Evolutionary conservation across 2,888 invertebrate species (phyloP).

Genomic region (Calephelis perditalis): DNA sequence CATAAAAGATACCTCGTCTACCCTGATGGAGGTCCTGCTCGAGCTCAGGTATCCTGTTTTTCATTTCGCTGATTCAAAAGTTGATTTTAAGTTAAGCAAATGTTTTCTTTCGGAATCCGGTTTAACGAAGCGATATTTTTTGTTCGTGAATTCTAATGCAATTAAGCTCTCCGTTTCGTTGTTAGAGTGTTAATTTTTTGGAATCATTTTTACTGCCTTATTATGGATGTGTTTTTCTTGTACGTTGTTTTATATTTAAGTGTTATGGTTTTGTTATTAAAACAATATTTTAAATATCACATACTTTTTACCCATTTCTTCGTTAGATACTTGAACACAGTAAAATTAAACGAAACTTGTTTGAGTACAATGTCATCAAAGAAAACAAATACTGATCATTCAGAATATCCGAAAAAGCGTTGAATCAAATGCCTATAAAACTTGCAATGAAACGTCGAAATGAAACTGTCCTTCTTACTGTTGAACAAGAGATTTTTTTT

Average conservation of each 20-base stretch:
- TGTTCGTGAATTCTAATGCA: slow-evolving; percentile 70
- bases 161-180: slow-evolving; percentile 50
- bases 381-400: no score
- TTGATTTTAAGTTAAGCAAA: slow-evolving; percentile 64
- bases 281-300: no score
- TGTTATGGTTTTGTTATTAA: not conserved
- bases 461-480: no score
- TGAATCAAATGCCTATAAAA: no score
- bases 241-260: slow-evolving; percentile 18
- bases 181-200: slow-evolving; percentile 38
- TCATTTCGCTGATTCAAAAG: slow-evolving; percentile 42
- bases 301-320: no score
- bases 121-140: slow-evolving; percentile 69
- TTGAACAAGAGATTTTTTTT: no score
- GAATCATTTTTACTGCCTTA: slow-evolving; percentile 22
- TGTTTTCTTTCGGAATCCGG: slow-evolving; percentile 64
- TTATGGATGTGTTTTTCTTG: slow-evolving; percentile 27
- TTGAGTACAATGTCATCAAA: no score
- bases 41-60: slow-evolving; percentile 72
- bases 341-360: no score
- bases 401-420: no score
- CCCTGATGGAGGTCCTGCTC: slow-evolving; percentile 76
- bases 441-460: no score
- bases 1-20: slow-evolving; percentile 77
- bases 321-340: no score